Base-by-base conservation (phyloP, 1,140 invertebrate genomes). In the Drosophila repletoides region DNA sequence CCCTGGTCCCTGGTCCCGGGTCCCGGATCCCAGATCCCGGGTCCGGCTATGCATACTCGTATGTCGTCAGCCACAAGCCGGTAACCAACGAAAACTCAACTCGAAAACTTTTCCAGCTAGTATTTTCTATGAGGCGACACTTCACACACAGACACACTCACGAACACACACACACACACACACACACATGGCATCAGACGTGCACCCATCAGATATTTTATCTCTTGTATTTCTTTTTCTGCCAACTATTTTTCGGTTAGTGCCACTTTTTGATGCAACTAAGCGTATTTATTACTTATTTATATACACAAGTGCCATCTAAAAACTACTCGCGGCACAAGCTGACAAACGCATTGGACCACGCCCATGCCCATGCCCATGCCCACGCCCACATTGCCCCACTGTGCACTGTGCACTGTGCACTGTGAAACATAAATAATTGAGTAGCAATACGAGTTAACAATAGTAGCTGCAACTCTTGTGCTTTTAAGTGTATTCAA, bases 221-320 rank as follows among this genome's bases (percentile, higher is more conserved):
- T 64, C 46, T 45, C 21, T 33, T 33, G 9, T 58, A 29, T 56
- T 71, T 75, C 43, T 55, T 41, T 80, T 55, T 43, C 43, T 49
- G 67, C 3, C 75, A 72, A 80, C 80, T 86, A 86, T 86, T 86
- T 84, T 86, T 84, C 63, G 80, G 75, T 68, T 75, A 72, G 66
- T 80, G 80, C 64, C 73, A 84, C 79, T 84, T 76, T 80, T 69
- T 86, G 75, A 80, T 86, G 71, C 75, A 84, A 76, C 80, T 84
- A 86, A 84, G 80, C 80, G 75, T 74, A 80, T 84, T 86, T 86
- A 86, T 86, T 84, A 84, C 80, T 84, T 84, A 84, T 84, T 84
- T 86, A 84, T 75, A 67, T 28, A 67, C 60, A 45, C 53, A 77
- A 84, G 79, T 74, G 73, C 51, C 69, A 84, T 77, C 70, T 55